Evolutionary conservation across 2,797 vertebrate genomes (phyloP).

Genomic region (Schizopygopsis malacanthus): DNA sequence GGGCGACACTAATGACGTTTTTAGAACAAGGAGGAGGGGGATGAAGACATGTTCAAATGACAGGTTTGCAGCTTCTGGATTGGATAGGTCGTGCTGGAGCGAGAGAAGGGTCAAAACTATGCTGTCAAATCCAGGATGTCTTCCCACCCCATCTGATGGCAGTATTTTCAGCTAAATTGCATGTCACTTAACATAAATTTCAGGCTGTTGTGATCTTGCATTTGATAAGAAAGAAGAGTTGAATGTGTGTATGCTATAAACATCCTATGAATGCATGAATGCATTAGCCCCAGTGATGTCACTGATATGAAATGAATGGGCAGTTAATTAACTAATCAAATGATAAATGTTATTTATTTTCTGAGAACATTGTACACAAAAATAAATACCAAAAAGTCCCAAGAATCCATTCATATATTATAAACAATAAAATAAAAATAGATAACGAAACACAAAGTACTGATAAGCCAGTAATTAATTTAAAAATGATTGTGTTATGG

Average conservation of each 20-base stretch:
- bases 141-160: conserved; percentile 21
- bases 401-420: not conserved
- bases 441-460: too few relatives aligned
- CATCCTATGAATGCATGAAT: not conserved
- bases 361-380: not conserved
- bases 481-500: not conserved
- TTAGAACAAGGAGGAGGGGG: conserved; percentile 37
- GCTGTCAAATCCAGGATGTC: conserved; percentile 74
- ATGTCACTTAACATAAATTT: conserved; percentile 37
- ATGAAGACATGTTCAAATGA: conserved; percentile 55
- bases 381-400: not conserved
- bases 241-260: not conserved
- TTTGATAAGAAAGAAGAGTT: conserved; percentile 1
- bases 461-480: too few relatives aligned
- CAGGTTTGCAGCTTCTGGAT: conserved; percentile 56
- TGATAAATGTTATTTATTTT: not conserved
- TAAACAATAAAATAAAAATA: not conserved
- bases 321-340: not conserved
- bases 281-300: not conserved
- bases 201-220: not conserved
- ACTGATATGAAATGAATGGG: not conserved
- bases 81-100: conserved; percentile 64
- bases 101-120: conserved; percentile 48
- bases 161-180: conserved; percentile 23
- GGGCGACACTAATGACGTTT: conserved; percentile 16